Percentiles rank a stretch among this genome's conserved stretches.
These are phyloP conservation scores for Rhynchomys soricoides DNA, from an alignment of 2,113 vertebrate genomes.

Conservation along the genomic window DNA sequence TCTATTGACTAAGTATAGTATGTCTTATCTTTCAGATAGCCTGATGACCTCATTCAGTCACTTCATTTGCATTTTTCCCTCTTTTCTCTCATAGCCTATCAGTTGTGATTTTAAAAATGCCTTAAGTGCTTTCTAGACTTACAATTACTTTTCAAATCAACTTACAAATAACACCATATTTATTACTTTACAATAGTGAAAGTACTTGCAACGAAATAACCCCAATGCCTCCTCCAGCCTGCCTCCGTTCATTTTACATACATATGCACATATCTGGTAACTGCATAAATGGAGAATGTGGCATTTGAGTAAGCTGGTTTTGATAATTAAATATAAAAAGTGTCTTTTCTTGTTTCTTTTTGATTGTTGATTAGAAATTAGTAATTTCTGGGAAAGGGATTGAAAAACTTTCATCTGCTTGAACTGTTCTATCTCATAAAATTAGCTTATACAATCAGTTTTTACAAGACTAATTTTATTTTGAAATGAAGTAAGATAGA, in stretches of 20 bases:
- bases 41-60: background rate
- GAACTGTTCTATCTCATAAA: background rate
- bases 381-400: background rate
- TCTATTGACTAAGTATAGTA: background rate
- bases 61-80: background rate
- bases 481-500: background rate
- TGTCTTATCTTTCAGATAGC: background rate
- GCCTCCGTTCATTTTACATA: background rate
- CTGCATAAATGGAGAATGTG: background rate
- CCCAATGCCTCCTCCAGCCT: background rate
- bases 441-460: background rate
- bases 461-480: conserved; percentile 21
- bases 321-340: background rate
- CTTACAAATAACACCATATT: background rate
- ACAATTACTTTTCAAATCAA: background rate
- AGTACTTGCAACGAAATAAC: background rate
- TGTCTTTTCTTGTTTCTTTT: background rate
- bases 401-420: background rate
- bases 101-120: background rate
- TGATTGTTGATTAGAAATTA: background rate
- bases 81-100: background rate
- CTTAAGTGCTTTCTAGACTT: background rate
- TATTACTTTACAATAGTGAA: background rate
- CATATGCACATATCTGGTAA: background rate
- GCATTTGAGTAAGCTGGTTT: background rate